Base-by-base conservation (phyloP, 2,888 invertebrate species). In the Parnassius smintheus region DNA sequence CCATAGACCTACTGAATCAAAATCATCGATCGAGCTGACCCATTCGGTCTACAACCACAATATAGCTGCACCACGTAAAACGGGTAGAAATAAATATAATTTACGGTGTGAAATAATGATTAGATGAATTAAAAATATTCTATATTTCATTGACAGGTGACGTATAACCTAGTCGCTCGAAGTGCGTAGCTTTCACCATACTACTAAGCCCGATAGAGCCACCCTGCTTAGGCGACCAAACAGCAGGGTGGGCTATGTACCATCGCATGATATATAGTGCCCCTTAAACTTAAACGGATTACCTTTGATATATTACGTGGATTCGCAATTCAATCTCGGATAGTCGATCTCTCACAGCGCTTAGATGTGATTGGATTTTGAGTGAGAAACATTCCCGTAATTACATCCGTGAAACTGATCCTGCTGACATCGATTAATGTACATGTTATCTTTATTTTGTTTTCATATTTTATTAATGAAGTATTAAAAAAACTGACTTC, bases 201-300 rank as follows among this genome's bases (percentile, higher is more conserved):
- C 71, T 67, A 66, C 81, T 78, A 85, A 86, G 81, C 86, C 84
- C 85, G 87, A 86, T 83, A 76, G 75, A 79, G 76, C 86, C 89
- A 79, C 86, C 88, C 86, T 82, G 88, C 85, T 88, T 88, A 88
- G 90, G 75, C 87, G 86, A 86, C 88, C 88, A 87, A 88, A 88
- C 86, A 87, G 78, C 69, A 76, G 76, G 86, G 85, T 75, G 80
- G 82, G 78, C 76, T 83, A 82, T 84, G 81, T 85, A 86, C 85
- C 83, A 78, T 85, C 78, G 72, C 85, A 89, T 91, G 89, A 90
- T 89, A 88, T 86, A 91, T 86, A 87, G 86, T 86, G 86, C 86
- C 81, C 83, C 88, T 87, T 88, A 90, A 88, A 88, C 88, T 87
- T 90, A 90, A 91, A 87, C 87, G 90, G 91, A 90, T 90, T 91